Evolutionary conservation across 2,888 invertebrate species (phyloP).

Genomic region (Tenthredo amoena): DNA sequence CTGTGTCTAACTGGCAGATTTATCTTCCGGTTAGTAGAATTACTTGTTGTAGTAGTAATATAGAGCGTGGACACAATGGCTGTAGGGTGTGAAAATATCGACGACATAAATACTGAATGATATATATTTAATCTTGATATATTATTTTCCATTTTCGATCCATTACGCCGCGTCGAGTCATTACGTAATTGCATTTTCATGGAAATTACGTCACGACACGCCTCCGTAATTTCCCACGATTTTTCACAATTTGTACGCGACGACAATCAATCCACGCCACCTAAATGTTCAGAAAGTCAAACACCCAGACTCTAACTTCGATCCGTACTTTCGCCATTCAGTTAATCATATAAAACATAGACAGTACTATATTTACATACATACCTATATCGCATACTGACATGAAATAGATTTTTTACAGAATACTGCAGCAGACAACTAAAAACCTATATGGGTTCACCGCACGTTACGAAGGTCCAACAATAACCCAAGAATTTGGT

Average conservation of each 20-base stretch:
- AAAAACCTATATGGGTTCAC: not conserved
- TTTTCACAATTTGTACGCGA: constrained; percentile 7
- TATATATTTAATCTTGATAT: constrained; percentile 42
- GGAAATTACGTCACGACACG: constrained; percentile 20
- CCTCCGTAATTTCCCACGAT: constrained; percentile 8
- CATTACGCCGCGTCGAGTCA: constrained; percentile 11
- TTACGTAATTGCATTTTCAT: constrained; percentile 39
- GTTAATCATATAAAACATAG: not conserved
- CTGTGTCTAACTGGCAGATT: constrained; percentile 25
- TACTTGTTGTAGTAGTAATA: constrained; percentile 24
- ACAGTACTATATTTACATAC: not conserved
- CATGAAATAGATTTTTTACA: not conserved
- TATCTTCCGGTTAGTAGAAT: constrained; percentile 13
- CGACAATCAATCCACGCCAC: not conserved
- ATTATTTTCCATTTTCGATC: constrained; percentile 35
- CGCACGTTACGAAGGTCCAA: constrained; percentile 13
- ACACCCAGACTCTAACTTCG: not conserved
- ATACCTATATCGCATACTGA: not conserved
- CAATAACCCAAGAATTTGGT: constrained; percentile 51
- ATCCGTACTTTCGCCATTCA: not conserved
- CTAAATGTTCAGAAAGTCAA: not conserved
- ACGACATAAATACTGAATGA: constrained; percentile 34
- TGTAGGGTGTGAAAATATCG: constrained; percentile 5
- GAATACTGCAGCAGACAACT: not conserved
- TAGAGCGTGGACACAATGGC: constrained; percentile 36